Conservation (phyloP, 1,140 invertebrate species). For the Argopecten irradians region DNA sequence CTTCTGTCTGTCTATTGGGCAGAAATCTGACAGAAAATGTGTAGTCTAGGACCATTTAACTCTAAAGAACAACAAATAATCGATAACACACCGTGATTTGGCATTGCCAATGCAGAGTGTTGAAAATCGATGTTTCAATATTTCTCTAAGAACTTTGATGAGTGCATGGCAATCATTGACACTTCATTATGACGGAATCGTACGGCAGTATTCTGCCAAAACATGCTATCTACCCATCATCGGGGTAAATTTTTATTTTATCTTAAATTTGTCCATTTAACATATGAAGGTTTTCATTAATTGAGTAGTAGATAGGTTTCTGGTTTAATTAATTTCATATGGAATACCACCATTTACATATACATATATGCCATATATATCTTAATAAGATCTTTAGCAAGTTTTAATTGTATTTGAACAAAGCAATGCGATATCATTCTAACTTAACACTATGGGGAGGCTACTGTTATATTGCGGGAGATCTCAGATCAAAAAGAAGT, state of each 20-base stretch:
- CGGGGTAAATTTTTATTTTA: constrained; percentile 57
- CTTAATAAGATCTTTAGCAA: no score
- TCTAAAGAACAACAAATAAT: neutral
- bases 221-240: constrained; percentile 63
- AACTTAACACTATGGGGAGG: no score
- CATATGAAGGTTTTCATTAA: no score
- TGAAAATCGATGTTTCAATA: neutral
- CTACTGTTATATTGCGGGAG: no score
- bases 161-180: neutral
- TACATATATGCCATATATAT: no score
- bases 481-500: no score
- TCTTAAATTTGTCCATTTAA: no score
- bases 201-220: constrained; percentile 52
- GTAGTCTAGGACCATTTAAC: neutral
- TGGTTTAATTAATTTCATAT: no score
- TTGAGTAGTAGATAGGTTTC: no score
- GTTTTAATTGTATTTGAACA: no score
- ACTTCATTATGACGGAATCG: constrained; percentile 38
- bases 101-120: neutral
- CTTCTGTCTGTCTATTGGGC: neutral
- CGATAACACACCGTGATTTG: neutral
- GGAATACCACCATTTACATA: no score
- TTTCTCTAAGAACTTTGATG: neutral
- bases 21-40: neutral
- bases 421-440: no score